A percentile compares a stretch with the other conserved stretches of the same genome.
Evolutionary conservation across 1,140 invertebrate genomes (phyloP).

Genomic region (Atta texana): DNA sequence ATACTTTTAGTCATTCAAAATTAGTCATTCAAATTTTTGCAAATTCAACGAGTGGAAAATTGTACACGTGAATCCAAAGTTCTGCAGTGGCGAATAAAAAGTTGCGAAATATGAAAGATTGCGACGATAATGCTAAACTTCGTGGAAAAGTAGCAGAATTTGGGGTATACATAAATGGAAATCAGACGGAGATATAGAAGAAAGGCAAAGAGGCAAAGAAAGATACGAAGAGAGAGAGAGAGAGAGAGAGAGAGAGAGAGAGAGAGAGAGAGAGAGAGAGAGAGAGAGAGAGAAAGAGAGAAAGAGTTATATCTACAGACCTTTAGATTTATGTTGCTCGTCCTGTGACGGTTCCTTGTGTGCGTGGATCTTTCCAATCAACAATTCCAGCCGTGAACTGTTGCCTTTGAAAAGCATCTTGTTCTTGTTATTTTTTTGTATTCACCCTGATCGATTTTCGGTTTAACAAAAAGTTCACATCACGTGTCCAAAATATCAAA

Average conservation of each 20-base stretch:
- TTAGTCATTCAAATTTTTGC: not conserved
- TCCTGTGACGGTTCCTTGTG: slow-evolving; percentile 88
- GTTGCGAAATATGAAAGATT: not conserved
- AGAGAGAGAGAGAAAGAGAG: not conserved
- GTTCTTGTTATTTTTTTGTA: slow-evolving; percentile 3
- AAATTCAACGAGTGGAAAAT: not conserved
- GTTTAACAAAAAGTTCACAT: not conserved
- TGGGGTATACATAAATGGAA: slow-evolving; percentile 21
- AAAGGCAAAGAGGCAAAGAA: not conserved
- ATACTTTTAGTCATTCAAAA: not conserved
- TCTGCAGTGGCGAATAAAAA: not conserved
- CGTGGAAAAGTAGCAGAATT: not conserved
- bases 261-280: not conserved
- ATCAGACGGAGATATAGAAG: not conserved
- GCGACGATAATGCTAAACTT: slow-evolving; percentile 8
- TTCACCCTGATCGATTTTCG: not conserved
- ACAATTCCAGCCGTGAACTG: slow-evolving; percentile 91
- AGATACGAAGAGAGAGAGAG: too few species aligned
- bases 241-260: not conserved
- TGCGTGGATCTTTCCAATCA: slow-evolving; percentile 94
- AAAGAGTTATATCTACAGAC: slow-evolving; percentile 63
- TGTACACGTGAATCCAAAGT: not conserved
- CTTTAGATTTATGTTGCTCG: slow-evolving; percentile 78
- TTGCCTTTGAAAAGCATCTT: slow-evolving; percentile 93
- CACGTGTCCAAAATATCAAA: not conserved